Evolutionary conservation across 2,888 invertebrate genomes (phyloP).

Genomic region (Cheilosia vernalis): DNA sequence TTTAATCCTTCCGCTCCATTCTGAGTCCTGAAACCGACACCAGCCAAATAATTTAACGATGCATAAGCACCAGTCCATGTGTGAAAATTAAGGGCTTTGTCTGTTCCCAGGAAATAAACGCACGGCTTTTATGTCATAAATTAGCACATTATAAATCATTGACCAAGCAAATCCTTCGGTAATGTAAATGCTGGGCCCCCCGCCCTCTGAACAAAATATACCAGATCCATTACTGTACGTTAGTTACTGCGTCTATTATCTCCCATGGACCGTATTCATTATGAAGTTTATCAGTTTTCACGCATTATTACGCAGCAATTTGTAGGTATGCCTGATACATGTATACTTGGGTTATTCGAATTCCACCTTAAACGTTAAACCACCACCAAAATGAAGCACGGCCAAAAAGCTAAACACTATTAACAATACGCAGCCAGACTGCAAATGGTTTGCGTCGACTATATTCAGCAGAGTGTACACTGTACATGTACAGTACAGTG

Average conservation of each 20-base stretch:
- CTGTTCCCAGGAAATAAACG: slow-evolving; percentile 8
- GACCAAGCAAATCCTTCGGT: slow-evolving; percentile 45
- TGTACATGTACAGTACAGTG: no score
- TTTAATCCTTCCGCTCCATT: slow-evolving; percentile 18
- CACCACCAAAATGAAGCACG: no score
- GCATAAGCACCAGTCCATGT: slow-evolving; percentile 38
- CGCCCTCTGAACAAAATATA: background rate
- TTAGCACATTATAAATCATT: slow-evolving; percentile 60
- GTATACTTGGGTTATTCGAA: slow-evolving; percentile 17
- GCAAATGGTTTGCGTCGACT: no score
- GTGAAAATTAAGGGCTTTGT: slow-evolving; percentile 40
- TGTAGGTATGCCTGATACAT: slow-evolving; percentile 9
- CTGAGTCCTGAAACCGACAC: background rate
- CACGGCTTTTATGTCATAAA: slow-evolving; percentile 45
- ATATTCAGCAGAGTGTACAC: no score
- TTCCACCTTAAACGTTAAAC: background rate
- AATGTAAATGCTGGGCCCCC: slow-evolving; percentile 1
- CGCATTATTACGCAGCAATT: slow-evolving; percentile 55
- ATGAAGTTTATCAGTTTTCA: slow-evolving; percentile 50
- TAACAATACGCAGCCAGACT: no score
- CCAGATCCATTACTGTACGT: slow-evolving; percentile 10
- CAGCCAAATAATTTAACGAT: slow-evolving; percentile 38
- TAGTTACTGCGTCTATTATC: slow-evolving; percentile 22
- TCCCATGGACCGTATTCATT: slow-evolving; percentile 33
- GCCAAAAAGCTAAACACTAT: no score